phyloP scores from a whole-genome alignment of 2,797 vertebrate species.

The Alca torda region DNA sequence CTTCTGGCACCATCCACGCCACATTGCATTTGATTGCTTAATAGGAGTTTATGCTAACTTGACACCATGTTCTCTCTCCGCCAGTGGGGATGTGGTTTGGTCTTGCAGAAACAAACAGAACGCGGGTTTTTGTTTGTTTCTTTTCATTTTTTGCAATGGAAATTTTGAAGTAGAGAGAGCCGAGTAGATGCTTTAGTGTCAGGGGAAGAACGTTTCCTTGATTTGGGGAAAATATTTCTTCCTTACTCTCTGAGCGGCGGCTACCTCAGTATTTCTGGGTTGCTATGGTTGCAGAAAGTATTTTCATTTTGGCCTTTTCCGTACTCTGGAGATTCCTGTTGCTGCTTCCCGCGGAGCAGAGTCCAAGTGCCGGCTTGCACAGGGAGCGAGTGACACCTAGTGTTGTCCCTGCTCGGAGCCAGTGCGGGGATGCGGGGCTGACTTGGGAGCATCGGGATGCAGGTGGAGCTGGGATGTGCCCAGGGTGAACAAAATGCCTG shows the following conservation, averaged over 20 bases:
- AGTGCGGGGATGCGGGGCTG: not conserved
- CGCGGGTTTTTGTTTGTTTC: not conserved
- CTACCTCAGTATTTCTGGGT: slow-evolving; percentile 3
- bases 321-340: not conserved
- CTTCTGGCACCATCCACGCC: slow-evolving; percentile 45
- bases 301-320: slow-evolving; percentile 20
- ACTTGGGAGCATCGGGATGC: not conserved
- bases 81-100: not conserved
- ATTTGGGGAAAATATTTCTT: not conserved
- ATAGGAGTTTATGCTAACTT: slow-evolving; percentile 50
- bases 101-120: slow-evolving; percentile 44
- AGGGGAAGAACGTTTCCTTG: not conserved
- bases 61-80: slow-evolving; percentile 40
- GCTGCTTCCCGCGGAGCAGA: not conserved
- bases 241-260: not conserved
- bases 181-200: not conserved
- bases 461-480: not conserved
- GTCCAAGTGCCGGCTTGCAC: not conserved
- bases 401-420: not conserved
- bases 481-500: not conserved
- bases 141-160: slow-evolving; percentile 1
- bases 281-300: slow-evolving; percentile 32
- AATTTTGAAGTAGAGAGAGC: slow-evolving; percentile 4
- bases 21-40: slow-evolving; percentile 53
- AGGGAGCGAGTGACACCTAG: slow-evolving; percentile 69